Evolutionary conservation across 2,113 vertebrate species (phyloP), one percentile per base, ranked within the genome.

Genomic region (Casuarius casuarius): DNA sequence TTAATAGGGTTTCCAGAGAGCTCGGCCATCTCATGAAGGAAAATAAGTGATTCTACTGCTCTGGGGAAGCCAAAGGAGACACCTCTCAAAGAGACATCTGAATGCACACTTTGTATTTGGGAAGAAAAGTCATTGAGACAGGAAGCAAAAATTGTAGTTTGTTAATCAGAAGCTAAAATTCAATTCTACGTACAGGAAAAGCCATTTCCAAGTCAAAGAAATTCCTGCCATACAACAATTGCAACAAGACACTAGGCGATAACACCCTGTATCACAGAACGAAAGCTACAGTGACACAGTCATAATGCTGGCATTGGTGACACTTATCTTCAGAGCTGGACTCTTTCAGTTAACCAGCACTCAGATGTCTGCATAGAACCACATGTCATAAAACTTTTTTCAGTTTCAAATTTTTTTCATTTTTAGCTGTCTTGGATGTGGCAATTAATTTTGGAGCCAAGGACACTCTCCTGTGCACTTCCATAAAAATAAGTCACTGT

Each of bases 401-500:
- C 8, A 54, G 28, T 77, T 84, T 91, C 40, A 49, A 44, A 70
- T 49, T 71, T 90, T 90, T 89, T 87, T 86, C 59, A 28, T 28
- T 74, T 92, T 91, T 77, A 94, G n/a, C 35, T 89, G 35, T 63
- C 51, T 81, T 85, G 71, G 52, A 94, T 91, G 71, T 62, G 16
- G 38, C 59, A 91, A 89, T 68, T 62, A 56, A 87, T 95, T 94
- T 66, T 68, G 67, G 21, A 91, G 77, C 77, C 80, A 94, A 77
- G 59, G 62, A 92, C 77, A 87, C 73, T 54, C 44, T 87, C 84
- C 33, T 22, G 23, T 87, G 62, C 70, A 82, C 87, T 87, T 84
- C 80, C 81, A 91, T 87, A 49, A 97, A 89, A 92, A 73, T 87
- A 97, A 95, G 58, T 67, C n/a, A 87, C 49, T 87, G 84, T 85